Percentiles rank a stretch among this genome's conserved stretches.
Conservation (phyloP, 2,113 vertebrate genomes). For the Alligator mississippiensis region DNA sequence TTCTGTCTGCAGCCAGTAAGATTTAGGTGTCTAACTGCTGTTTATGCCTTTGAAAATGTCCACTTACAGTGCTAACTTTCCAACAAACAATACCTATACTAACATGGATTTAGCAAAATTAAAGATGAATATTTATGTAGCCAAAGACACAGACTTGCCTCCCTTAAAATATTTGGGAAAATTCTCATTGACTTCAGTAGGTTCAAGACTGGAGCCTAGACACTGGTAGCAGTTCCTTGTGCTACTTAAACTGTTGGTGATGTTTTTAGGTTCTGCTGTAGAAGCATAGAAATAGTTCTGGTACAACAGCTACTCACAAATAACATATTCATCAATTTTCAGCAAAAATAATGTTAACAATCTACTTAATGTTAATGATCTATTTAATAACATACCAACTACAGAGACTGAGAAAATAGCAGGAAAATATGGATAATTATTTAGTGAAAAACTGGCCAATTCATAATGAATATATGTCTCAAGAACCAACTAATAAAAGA, state of each 20-base stretch:
- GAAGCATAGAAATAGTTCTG: background rate
- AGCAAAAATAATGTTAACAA: background rate
- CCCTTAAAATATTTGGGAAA: background rate
- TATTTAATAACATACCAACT: background rate
- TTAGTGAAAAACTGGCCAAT: background rate
- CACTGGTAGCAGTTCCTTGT: fast-evolving
- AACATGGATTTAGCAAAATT: background rate
- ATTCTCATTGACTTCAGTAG: background rate
- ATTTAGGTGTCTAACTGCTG: background rate
- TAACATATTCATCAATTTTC: background rate
- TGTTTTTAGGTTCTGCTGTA: background rate
- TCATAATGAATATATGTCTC: background rate
- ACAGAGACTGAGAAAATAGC: background rate
- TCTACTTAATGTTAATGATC: background rate
- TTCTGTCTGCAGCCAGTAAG: background rate
- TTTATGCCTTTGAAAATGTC: background rate
- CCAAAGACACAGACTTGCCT: background rate
- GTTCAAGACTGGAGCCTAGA: fast-evolving
- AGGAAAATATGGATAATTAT: background rate
- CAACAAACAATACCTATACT: background rate
- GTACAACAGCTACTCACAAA: background rate
- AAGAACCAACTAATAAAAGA: background rate
- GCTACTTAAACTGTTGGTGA: fast-evolving
- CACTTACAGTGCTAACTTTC: background rate
- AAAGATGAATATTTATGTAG: background rate